Percentiles rank a stretch among this genome's conserved stretches.
Evolutionary conservation across 2,888 invertebrate genomes (phyloP).

Genomic region (Aphodius granarius): DNA sequence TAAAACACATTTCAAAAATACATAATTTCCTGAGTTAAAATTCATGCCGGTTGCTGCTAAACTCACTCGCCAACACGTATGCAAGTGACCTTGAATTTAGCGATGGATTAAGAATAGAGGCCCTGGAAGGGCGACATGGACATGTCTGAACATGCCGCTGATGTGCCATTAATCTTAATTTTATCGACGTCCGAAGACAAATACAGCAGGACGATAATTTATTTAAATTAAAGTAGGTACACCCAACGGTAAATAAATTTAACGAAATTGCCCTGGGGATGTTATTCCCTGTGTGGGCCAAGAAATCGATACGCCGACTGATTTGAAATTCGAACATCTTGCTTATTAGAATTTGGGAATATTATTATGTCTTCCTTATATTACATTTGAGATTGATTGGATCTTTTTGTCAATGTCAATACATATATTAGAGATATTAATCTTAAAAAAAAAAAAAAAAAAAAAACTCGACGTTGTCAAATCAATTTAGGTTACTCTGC

Average conservation of each 20-base stretch:
- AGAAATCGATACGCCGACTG: neutral
- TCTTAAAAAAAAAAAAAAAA: no score
- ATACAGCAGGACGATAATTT: neutral
- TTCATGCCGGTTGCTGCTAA: no score
- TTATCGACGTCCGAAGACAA: neutral
- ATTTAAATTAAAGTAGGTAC: neutral
- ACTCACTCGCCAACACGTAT: no score
- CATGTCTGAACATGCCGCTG: neutral
- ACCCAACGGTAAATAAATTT: neutral
- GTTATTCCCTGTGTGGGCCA: neutral
- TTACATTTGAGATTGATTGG: neutral
- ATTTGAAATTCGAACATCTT: neutral
- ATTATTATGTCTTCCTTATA: no score
- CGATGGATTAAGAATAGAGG: neutral
- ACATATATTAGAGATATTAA: neutral
- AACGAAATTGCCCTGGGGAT: neutral
- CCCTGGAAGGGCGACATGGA: neutral
- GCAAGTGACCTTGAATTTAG: neutral
- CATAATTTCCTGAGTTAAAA: no score
- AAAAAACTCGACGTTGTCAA: no score
- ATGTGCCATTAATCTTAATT: neutral
- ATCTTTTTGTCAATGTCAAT: neutral
- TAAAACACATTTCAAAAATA: no score
- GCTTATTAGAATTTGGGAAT: no score
- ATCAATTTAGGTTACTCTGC: neutral